phyloP scores from a whole-genome alignment of 2,113 vertebrate genomes.

The Anoplopoma fimbria region DNA sequence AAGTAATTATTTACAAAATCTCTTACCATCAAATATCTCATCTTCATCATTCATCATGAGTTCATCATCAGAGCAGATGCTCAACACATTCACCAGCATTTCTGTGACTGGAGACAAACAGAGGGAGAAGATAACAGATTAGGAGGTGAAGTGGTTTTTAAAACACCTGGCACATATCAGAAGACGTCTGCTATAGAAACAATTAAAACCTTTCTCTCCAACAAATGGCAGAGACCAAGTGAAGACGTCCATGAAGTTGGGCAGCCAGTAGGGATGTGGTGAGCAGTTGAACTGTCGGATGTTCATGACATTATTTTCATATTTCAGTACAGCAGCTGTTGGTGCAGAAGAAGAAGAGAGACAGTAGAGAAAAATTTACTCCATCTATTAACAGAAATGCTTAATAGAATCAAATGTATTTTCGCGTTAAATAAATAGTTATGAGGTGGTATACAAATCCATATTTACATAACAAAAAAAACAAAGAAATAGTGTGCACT shows the following conservation, averaged over 20 bases:
- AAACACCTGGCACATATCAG: background rate
- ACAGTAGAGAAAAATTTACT: background rate
- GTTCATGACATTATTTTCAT: slow-evolving; percentile 91
- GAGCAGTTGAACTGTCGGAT: slow-evolving; percentile 90
- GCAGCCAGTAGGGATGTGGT: slow-evolving; percentile 88
- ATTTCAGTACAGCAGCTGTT: slow-evolving; percentile 87
- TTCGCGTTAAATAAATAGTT: background rate
- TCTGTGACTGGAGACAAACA: slow-evolving; percentile 83
- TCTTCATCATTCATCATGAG: slow-evolving; percentile 88
- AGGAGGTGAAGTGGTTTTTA: background rate
- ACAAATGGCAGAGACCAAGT: slow-evolving; percentile 90
- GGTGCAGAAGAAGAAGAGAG: slow-evolving; percentile 12
- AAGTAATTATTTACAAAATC: background rate
- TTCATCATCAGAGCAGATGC: slow-evolving; percentile 88
- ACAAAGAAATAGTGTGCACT: background rate
- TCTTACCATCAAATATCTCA: slow-evolving; percentile 87
- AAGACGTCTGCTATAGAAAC: background rate
- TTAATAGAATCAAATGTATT: background rate
- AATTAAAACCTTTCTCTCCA: slow-evolving; percentile 84
- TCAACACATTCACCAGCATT: slow-evolving; percentile 89
- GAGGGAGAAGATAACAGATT: background rate
- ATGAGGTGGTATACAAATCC: background rate
- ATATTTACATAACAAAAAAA: background rate
- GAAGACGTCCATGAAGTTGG: slow-evolving; percentile 90
- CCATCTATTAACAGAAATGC: background rate